Evolutionary conservation across 2,797 vertebrate species (phyloP).

Genomic region (Taenioides sp.): DNA sequence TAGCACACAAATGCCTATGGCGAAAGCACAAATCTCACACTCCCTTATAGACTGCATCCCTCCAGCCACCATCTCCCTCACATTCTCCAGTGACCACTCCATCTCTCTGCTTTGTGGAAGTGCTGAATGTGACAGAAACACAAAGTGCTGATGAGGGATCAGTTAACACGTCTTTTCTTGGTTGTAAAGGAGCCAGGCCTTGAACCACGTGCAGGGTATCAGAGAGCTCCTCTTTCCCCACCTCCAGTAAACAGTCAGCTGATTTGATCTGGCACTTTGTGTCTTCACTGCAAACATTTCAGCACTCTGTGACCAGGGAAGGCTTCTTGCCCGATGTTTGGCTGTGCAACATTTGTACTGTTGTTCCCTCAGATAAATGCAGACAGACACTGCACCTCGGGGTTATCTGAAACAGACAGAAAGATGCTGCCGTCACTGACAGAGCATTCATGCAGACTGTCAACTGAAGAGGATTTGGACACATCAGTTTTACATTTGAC

Average conservation of each 20-base stretch:
- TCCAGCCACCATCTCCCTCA: conserved; percentile 87
- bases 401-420: conserved; percentile 62
- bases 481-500: neutral
- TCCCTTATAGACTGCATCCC: conserved; percentile 92
- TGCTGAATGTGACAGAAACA: conserved; percentile 34
- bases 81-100: conserved; percentile 89
- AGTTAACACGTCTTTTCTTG: conserved; percentile 46
- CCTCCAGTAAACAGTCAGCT: conserved; percentile 56
- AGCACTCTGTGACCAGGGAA: conserved; percentile 51
- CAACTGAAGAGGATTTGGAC: neutral
- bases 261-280: conserved; percentile 58
- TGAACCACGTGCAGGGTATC: conserved; percentile 36
- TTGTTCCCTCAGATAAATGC: conserved; percentile 62
- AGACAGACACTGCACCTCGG: conserved; percentile 63
- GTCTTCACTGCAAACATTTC: conserved; percentile 64
- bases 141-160: conserved; percentile 41
- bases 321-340: conserved; percentile 56
- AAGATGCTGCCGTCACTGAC: conserved; percentile 10
- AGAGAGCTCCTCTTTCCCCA: conserved; percentile 46
- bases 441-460: neutral
- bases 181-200: conserved; percentile 37
- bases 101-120: conserved; percentile 27
- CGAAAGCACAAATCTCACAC: conserved; percentile 85
- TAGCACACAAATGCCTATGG: conserved; percentile 84
- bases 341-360: conserved; percentile 55